Percentiles rank a stretch among this genome's conserved stretches.
These are phyloP conservation scores for Colistium nudipinnis DNA, from an alignment of 2,113 vertebrate genomes.

Conservation along the genomic window DNA sequence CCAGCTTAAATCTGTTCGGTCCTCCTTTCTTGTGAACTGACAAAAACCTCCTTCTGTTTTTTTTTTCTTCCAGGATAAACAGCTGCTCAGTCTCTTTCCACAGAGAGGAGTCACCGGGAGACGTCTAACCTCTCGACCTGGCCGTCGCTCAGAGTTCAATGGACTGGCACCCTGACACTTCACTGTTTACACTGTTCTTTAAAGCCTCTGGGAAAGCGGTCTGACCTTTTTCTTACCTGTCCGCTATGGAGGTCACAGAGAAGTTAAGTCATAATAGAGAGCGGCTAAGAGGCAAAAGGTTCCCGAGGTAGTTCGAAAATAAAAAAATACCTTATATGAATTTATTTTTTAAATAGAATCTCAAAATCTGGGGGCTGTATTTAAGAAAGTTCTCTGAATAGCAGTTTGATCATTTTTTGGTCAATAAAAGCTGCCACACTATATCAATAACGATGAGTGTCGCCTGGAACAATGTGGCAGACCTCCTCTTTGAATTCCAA, in stretches of 20 bases:
- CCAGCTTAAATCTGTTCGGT: constrained; percentile 38
- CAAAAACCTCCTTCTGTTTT: constrained; percentile 58
- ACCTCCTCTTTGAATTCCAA: neutral
- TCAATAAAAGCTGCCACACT: neutral
- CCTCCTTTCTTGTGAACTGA: constrained; percentile 26
- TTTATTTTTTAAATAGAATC: neutral
- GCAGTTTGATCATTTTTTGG: no score
- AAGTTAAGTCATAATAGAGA: neutral
- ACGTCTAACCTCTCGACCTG: constrained; percentile 52
- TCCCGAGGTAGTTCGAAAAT: neutral
- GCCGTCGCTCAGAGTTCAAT: constrained; percentile 17
- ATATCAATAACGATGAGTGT: neutral
- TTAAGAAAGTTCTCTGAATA: neutral
- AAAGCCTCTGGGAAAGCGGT: constrained; percentile 6
- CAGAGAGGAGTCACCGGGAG: constrained; percentile 58
- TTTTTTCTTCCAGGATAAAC: constrained; percentile 33
- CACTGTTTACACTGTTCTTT: constrained; percentile 57
- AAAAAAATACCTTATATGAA: neutral
- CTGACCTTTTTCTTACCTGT: constrained; percentile 18
- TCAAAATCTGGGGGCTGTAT: no score
- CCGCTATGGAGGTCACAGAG: constrained; percentile 2
- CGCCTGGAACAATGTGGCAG: neutral
- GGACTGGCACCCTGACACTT: constrained; percentile 24
- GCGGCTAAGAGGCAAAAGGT: neutral
- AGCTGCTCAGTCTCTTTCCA: constrained; percentile 52